Evolutionary conservation across 2,113 vertebrate species (phyloP).

Genomic region (Pterocles burchelli): DNA sequence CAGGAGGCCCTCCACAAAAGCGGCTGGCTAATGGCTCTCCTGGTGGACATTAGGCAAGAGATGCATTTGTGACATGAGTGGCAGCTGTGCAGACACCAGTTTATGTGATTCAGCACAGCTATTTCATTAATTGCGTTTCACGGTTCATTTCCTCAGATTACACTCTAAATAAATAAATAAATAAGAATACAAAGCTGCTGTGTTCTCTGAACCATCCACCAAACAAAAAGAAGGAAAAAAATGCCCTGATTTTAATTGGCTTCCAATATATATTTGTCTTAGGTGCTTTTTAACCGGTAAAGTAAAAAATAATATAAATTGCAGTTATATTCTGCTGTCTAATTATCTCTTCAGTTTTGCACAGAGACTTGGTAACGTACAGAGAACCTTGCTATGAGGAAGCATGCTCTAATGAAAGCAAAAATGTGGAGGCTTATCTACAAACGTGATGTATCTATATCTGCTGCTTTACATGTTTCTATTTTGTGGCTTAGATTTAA

Average conservation of each 20-base stretch:
- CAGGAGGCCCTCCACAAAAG: slow-evolving; percentile 45
- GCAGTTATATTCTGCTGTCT: not conserved
- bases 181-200: not conserved
- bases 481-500: not conserved
- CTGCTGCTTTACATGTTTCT: not conserved
- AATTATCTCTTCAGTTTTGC: slow-evolving; percentile 40
- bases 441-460: not conserved
- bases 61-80: slow-evolving; percentile 50
- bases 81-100: slow-evolving; percentile 57
- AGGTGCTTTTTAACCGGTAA: slow-evolving; percentile 10
- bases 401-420: not conserved
- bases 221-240: not conserved
- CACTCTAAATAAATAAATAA: slow-evolving; percentile 61
- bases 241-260: slow-evolving; percentile 14
- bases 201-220: slow-evolving; percentile 4
- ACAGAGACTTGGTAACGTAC: not conserved
- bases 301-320: slow-evolving; percentile 7
- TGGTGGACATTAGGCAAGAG: slow-evolving; percentile 52
- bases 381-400: not conserved
- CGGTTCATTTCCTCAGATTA: slow-evolving; percentile 74
- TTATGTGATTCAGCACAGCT: slow-evolving; percentile 61
- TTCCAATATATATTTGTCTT: slow-evolving; percentile 27
- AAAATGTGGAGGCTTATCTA: slow-evolving; percentile 4
- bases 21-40: slow-evolving; percentile 59
- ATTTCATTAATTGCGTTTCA: slow-evolving; percentile 76